phyloP scores from a whole-genome alignment of 2,888 invertebrate genomes.

The Elysia crispata region DNA sequence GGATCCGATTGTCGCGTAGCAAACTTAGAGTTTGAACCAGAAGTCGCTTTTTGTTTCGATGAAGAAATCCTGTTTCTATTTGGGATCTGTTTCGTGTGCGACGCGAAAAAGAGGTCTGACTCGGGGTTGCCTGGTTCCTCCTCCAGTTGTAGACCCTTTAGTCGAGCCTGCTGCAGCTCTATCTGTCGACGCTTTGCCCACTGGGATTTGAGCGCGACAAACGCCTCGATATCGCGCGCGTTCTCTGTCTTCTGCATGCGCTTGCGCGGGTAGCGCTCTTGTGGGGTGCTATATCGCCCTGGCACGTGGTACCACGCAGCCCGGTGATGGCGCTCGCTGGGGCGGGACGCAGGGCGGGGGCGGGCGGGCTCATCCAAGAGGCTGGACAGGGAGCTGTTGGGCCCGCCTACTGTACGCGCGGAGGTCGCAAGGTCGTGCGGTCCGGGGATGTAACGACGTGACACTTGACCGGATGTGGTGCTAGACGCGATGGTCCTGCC shows the following conservation, averaged over 20 bases:
- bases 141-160: background rate
- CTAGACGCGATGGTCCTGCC: constrained; percentile 14
- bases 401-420: constrained; percentile 65
- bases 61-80: background rate
- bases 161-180: background rate
- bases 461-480: constrained; percentile 53
- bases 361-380: constrained; percentile 60
- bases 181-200: background rate
- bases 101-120: background rate
- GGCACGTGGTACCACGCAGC: constrained; percentile 76
- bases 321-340: constrained; percentile 60
- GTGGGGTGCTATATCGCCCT: constrained; percentile 67
- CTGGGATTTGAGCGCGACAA: constrained; percentile 38
- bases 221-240: constrained; percentile 40
- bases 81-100: no score
- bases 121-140: background rate
- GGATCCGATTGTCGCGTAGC: background rate
- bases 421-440: constrained; percentile 63
- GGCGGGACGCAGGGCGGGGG: constrained; percentile 54
- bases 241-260: constrained; percentile 50
- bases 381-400: constrained; percentile 64
- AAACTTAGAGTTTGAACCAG: background rate
- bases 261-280: constrained; percentile 50
- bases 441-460: constrained; percentile 60
- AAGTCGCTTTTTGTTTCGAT: background rate